A percentile compares a stretch with the other conserved stretches of the same genome.
These are phyloP conservation scores for Labeo rohita DNA, from an alignment of 2,113 vertebrate species.

Conservation along the genomic window DNA sequence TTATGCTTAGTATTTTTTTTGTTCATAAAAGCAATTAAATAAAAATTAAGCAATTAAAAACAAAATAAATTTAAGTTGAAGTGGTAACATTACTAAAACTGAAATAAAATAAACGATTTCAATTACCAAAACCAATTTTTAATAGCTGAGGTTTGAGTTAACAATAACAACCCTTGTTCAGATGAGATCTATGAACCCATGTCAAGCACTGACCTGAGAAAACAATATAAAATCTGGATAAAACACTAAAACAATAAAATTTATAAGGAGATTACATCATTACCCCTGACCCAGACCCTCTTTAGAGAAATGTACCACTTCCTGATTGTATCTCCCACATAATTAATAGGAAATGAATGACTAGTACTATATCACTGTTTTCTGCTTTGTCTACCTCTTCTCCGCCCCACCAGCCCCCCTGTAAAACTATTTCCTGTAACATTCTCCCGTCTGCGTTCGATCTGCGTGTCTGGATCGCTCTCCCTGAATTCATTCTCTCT, in stretches of 20 bases:
- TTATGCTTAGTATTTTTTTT: too few species aligned
- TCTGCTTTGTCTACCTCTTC: conserved; percentile 43
- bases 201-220: conserved; percentile 57
- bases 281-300: conserved; percentile 62
- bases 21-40: too few species aligned
- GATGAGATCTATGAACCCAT: conserved; percentile 65
- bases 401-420: conserved; percentile 18
- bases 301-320: conserved; percentile 62
- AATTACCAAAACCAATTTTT: background rate
- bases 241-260: conserved; percentile 62
- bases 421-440: conserved; percentile 12
- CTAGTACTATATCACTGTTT: conserved; percentile 9
- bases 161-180: background rate
- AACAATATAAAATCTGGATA: conserved; percentile 68
- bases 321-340: conserved; percentile 54
- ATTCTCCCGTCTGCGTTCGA: background rate
- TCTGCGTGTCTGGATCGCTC: conserved; percentile 1
- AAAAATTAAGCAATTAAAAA: too few species aligned
- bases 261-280: conserved; percentile 62
- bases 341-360: conserved; percentile 22
- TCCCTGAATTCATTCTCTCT: background rate
- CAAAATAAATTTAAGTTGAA: too few species aligned
- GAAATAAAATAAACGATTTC: background rate
- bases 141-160: background rate
- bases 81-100: too few species aligned